Evolutionary conservation across 2,888 invertebrate species (phyloP).

Genomic region (Drosophila mulleri): DNA sequence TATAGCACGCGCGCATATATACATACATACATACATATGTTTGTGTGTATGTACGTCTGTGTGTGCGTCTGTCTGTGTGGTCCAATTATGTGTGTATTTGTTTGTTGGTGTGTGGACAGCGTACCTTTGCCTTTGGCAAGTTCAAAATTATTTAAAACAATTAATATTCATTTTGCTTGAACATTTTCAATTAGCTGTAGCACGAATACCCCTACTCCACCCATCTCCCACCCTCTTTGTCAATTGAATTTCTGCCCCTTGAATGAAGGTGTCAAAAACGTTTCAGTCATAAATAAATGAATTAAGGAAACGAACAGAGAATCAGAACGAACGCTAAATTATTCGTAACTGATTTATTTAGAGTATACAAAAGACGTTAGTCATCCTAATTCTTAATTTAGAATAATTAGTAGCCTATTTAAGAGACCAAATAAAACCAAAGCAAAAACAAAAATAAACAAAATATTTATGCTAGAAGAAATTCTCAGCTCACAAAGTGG

Average conservation of each 20-base stretch:
- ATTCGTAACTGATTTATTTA: conserved; percentile 42
- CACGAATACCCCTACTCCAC: background rate
- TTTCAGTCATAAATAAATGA: conserved; percentile 73
- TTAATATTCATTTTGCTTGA: conserved; percentile 74
- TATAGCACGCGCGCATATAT: conserved; percentile 7
- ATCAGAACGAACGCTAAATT: conserved; percentile 40
- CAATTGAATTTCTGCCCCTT: background rate
- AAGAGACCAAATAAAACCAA: conserved; percentile 2
- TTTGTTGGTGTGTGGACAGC: conserved; percentile 12
- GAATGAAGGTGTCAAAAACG: conserved; percentile 69
- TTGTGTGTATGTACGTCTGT: conserved; percentile 8
- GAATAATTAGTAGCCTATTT: conserved; percentile 33
- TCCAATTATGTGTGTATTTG: conserved; percentile 14
- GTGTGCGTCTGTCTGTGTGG: background rate
- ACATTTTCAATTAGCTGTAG: conserved; percentile 65
- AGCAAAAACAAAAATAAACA: background rate
- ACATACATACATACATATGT: conserved; percentile 9
- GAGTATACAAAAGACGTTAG: conserved; percentile 17
- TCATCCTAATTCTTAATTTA: conserved; percentile 26
- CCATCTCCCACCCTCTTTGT: background rate
- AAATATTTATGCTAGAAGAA: conserved; percentile 3
- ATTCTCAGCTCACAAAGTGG: conserved; percentile 3
- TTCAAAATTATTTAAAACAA: conserved; percentile 83
- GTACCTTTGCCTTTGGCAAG: conserved; percentile 75
- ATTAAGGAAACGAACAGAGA: conserved; percentile 38